phyloP scores from a whole-genome alignment of 1,140 invertebrate genomes.

The Lepeophtheirus salmonis region DNA sequence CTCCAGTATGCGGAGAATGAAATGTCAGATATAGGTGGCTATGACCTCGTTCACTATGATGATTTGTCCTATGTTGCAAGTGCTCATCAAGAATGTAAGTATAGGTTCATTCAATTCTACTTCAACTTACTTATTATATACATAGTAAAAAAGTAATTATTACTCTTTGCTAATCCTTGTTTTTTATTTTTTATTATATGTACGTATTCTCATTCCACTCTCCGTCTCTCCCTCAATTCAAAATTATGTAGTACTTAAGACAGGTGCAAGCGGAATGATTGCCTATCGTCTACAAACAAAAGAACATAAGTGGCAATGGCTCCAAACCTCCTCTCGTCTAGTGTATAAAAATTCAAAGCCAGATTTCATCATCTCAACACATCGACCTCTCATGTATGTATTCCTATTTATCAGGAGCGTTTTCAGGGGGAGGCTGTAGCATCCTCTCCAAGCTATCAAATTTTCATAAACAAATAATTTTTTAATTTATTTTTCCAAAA shows the following conservation, averaged over 20 bases:
- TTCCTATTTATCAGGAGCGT: too few species aligned
- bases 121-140: too few species aligned
- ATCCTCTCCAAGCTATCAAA: too few species aligned
- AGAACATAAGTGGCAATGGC: conserved; percentile 86
- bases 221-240: conserved; percentile 18
- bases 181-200: too few species aligned
- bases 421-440: too few species aligned
- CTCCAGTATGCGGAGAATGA: conserved; percentile 83
- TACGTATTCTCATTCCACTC: conserved; percentile 15
- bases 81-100: conserved; percentile 95
- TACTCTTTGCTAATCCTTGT: too few species aligned
- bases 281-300: conserved; percentile 89
- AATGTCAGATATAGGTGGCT: conserved; percentile 73
- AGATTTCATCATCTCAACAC: conserved; percentile 93
- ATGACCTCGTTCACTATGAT: conserved; percentile 87
- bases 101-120: too few species aligned
- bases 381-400: conserved; percentile 84
- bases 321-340: conserved; percentile 86
- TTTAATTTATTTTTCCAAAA: too few species aligned
- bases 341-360: conserved; percentile 99
- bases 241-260: conserved; percentile 74
- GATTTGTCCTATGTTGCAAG: conserved; percentile 92
- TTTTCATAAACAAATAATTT: too few species aligned
- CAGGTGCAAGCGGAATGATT: conserved; percentile 91
- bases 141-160: too few species aligned